Conservation (phyloP, 1,140 invertebrate genomes). For the Pomacea maculata region DNA sequence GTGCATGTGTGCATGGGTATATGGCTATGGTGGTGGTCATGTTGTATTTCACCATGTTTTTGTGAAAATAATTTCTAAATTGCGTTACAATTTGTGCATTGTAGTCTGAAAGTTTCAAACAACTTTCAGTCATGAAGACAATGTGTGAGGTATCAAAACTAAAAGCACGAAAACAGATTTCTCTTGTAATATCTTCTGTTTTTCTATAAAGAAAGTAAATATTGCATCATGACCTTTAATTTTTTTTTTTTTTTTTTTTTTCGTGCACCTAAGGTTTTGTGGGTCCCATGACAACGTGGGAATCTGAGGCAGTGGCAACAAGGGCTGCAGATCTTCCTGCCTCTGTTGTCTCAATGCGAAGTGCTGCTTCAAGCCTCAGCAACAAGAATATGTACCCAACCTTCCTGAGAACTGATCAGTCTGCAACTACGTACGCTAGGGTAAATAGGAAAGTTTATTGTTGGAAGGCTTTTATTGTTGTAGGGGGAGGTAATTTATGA, state of each 20-base stretch:
- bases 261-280: constrained; percentile 36
- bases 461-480: background rate
- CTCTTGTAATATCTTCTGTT: background rate
- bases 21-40: background rate
- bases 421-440: constrained; percentile 25
- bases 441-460: constrained; percentile 27
- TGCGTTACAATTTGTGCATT: background rate
- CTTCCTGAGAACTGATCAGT: constrained; percentile 41
- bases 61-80: background rate
- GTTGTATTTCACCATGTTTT: background rate
- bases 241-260: constrained; percentile 1
- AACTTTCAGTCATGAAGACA: background rate
- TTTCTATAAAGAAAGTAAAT: background rate
- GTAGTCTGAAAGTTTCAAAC: background rate
- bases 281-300: constrained; percentile 32
- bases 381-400: constrained; percentile 45
- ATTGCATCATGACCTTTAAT: background rate
- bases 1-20: background rate
- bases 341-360: constrained; percentile 33
- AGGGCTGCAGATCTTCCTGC: constrained; percentile 27
- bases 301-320: constrained; percentile 29
- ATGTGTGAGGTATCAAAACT: background rate
- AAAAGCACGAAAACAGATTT: background rate
- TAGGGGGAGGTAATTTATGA: background rate
- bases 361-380: constrained; percentile 31